A percentile compares a stretch with the other conserved stretches of the same genome.
These are phyloP conservation scores for Eupleurogrammus muticus DNA, from an alignment of 2,797 vertebrate genomes.

Conservation along the genomic window DNA sequence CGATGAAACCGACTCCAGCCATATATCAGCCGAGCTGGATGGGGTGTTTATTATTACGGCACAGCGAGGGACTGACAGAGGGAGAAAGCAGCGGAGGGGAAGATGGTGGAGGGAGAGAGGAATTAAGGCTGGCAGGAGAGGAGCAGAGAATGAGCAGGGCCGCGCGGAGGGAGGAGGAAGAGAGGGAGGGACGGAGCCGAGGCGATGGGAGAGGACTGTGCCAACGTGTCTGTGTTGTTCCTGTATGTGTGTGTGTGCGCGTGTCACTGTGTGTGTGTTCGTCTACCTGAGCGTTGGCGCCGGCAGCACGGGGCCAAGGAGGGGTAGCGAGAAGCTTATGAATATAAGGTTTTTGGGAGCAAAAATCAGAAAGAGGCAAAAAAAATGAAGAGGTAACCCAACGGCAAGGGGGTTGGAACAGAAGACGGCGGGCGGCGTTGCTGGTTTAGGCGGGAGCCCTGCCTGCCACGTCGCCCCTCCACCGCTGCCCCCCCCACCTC, in stretches of 20 bases:
- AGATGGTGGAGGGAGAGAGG: constrained; percentile 54
- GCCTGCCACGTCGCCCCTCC: constrained; percentile 41
- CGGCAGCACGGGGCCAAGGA: constrained; percentile 17
- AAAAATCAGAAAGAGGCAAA: constrained; percentile 3
- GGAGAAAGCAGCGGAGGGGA: constrained; percentile 70
- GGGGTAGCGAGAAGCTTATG: constrained; percentile 24
- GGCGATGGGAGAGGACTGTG: constrained; percentile 41
- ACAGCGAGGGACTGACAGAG: constrained; percentile 73
- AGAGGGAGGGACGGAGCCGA: constrained; percentile 38
- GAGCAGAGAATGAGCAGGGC: constrained; percentile 27
- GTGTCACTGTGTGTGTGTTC: constrained; percentile 9
- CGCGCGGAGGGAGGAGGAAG: constrained; percentile 28
- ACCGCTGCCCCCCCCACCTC: constrained; percentile 19
- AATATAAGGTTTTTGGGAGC: constrained; percentile 20
- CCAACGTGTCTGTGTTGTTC: constrained; percentile 39
- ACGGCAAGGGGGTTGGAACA: constrained; percentile 38
- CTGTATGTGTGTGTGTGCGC: constrained; percentile 22
- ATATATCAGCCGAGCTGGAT: constrained; percentile 76
- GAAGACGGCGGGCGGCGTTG: constrained; percentile 38
- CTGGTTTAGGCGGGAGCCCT: constrained; percentile 50
- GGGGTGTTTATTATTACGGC: constrained; percentile 77
- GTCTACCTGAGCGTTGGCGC: constrained; percentile 10
- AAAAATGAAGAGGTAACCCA: constrained; percentile 37
- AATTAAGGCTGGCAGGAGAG: constrained; percentile 54
- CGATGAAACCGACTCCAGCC: constrained; percentile 74